Evolutionary conservation across 2,888 invertebrate species (phyloP).

Genomic region (Phytoseiulus persimilis): DNA sequence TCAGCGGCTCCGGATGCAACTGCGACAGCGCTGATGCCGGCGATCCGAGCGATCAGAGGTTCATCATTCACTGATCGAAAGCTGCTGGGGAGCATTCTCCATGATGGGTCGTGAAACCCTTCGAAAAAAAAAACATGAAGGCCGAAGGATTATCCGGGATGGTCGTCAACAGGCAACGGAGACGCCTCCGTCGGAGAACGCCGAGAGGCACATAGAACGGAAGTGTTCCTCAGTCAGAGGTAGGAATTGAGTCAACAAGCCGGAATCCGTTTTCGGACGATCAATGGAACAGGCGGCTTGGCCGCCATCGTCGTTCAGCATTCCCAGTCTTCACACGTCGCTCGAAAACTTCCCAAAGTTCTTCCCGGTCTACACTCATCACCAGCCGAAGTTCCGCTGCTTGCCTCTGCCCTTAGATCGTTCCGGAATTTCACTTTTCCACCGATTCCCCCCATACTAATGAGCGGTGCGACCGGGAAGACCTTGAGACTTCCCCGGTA

Average conservation of each 20-base stretch:
- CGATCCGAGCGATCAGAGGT: too few species aligned
- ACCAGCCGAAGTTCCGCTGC: neutral
- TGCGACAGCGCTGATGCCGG: too few species aligned
- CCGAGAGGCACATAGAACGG: too few species aligned
- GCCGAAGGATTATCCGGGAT: too few species aligned
- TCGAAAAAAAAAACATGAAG: too few species aligned
- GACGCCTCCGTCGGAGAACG: too few species aligned
- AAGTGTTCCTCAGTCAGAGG: neutral
- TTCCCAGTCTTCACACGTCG: neutral
- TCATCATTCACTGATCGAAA: too few species aligned
- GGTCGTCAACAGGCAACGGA: too few species aligned
- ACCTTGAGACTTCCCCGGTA: neutral
- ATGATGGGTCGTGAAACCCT: too few species aligned
- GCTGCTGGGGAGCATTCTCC: too few species aligned
- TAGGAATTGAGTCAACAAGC: neutral
- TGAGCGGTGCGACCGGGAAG: neutral
- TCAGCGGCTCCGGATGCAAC: too few species aligned
- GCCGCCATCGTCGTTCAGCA: neutral
- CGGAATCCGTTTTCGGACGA: neutral
- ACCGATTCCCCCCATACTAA: neutral
- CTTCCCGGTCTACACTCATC: neutral
- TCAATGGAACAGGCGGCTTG: neutral
- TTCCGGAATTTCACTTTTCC: neutral
- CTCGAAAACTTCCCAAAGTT: neutral
- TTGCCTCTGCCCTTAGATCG: neutral